Base-by-base conservation (phyloP, 1,140 invertebrate species). In the Heliconius himera region DNA sequence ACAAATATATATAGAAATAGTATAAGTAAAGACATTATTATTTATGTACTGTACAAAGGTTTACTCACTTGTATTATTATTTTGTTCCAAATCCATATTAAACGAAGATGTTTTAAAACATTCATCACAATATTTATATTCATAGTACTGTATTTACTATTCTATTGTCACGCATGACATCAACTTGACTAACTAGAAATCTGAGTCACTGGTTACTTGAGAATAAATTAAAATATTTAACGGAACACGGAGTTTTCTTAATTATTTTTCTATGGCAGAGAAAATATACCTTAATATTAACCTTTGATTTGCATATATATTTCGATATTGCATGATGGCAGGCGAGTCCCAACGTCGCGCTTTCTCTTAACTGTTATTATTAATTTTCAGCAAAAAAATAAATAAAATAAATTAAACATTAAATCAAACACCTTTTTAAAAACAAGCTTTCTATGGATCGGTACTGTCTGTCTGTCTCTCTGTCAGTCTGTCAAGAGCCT, bases 151-250 rank as follows among this genome's bases (percentile, higher is more conserved):
- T 71, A 51, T 60, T 71, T 77, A 77, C 60, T 46, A 20, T 46
- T 49, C 76, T 77, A 77, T 77, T 77, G 70, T 77, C 33, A 72
- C 26, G 76, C 38, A 41, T 77, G 76, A 77, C 70, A 70, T 77
- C 76, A 72, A 72, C 70, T 36, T 66, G 60, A 29, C 60, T 66
- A 26, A 29, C 60, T 66, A 66, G 26, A 66, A 46, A 73, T 26
- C 38, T 73, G 72, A 73, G 26, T 73, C 72, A 73, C 22, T 13
- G 9, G 16, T 49, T 73, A 49, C 60, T 73, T 73, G 46, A 73
- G 38, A 73, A 49, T 73, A 49, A 73, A 18, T 73, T 22, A 73
- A 22, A 73, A 73, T 46, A 18, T 49, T 26, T 73, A 73, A 49
- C 26, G 13, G 22, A 13, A 66, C 56, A 4, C 26, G 60, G 26